Conservation (phyloP, 2,797 vertebrate species). For the Pangasius krempfi region DNA sequence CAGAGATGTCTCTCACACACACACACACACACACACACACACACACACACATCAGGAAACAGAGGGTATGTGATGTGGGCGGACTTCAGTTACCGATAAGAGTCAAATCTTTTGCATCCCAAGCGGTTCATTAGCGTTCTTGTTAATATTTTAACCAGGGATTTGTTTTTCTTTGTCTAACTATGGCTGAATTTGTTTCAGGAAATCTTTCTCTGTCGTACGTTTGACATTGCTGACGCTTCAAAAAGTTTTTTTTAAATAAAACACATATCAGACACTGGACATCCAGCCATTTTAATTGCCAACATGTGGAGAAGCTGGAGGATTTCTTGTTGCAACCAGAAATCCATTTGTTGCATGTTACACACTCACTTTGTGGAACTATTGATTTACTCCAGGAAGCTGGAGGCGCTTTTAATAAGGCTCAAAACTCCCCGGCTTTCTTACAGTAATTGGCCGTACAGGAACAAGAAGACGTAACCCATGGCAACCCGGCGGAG, state of each 20-base stretch:
- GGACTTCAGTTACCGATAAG: not conserved
- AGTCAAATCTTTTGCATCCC: not conserved
- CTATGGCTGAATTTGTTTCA: not conserved
- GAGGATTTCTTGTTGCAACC: not conserved
- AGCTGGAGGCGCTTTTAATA: not conserved
- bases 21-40: not conserved
- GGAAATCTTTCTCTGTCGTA: not conserved
- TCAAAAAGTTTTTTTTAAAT: not conserved
- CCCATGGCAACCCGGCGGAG: constrained; percentile 49
- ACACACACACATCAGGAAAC: not conserved
- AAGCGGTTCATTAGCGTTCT: not conserved
- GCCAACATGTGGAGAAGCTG: not conserved
- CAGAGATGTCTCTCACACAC: not conserved
- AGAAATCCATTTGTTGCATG: not conserved
- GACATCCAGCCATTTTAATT: not conserved
- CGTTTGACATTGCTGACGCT: not conserved
- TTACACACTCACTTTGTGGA: not conserved
- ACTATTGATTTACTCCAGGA: constrained; percentile 1
- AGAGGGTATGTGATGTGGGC: not conserved
- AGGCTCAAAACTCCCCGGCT: not conserved
- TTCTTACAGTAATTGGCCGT: constrained; percentile 33
- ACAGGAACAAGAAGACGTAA: constrained; percentile 31
- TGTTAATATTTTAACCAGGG: not conserved
- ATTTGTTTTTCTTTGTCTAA: not conserved
- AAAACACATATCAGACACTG: too few species aligned